A percentile compares a stretch with the other conserved stretches of the same genome.
These are phyloP conservation scores for Camelus bactrianus DNA, from an alignment of 2,113 vertebrate genomes.

Conservation along the genomic window DNA sequence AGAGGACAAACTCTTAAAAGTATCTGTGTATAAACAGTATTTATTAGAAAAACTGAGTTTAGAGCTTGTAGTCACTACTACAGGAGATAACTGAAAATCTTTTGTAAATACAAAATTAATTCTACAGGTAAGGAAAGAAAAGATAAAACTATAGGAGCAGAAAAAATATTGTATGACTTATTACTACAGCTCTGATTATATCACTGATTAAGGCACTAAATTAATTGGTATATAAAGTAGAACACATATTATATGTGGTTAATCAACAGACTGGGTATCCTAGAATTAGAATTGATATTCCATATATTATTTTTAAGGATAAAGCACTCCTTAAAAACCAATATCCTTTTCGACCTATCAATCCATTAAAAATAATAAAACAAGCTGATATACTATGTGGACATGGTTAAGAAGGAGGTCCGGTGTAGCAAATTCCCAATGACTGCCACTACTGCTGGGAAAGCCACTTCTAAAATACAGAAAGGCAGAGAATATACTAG, in stretches of 20 bases:
- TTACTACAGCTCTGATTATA: neutral
- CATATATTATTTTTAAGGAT: neutral
- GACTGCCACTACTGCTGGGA: neutral
- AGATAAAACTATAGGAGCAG: too few species aligned
- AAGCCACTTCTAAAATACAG: neutral
- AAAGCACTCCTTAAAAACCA: neutral
- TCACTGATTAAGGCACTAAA: neutral
- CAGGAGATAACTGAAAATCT: too few species aligned
- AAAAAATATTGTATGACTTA: neutral
- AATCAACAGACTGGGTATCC: neutral
- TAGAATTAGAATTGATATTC: slow-evolving; percentile 7
- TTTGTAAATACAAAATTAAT: too few species aligned
- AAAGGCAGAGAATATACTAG: neutral
- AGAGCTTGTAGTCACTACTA: neutral
- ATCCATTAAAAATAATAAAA: neutral
- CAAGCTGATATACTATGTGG: neutral
- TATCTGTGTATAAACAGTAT: neutral
- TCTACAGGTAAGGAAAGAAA: too few species aligned
- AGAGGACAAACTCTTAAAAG: neutral
- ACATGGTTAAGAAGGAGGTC: neutral
- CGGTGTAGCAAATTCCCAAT: neutral
- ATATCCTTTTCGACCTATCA: neutral
- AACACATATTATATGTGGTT: neutral
- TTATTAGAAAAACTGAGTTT: neutral
- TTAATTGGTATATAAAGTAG: neutral